Conservation (phyloP, 2,888 invertebrate species). For the Cyclophora albipunctata region DNA sequence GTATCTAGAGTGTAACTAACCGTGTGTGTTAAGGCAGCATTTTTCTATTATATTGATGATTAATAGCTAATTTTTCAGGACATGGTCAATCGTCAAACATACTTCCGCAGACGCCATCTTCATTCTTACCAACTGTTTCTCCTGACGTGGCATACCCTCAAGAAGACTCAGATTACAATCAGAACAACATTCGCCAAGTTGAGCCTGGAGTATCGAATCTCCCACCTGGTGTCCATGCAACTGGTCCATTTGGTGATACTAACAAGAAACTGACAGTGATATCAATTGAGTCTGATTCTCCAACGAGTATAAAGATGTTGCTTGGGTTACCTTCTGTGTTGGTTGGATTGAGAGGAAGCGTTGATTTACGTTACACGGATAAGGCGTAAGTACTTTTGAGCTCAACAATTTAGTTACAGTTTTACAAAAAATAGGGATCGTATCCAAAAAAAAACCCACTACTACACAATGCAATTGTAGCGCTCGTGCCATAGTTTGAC, state of each 20-base stretch:
- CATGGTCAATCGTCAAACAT: constrained; percentile 28
- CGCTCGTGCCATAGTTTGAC: too few relatives aligned
- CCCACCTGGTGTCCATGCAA: constrained; percentile 43
- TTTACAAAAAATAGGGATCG: too few relatives aligned
- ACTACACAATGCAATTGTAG: too few relatives aligned
- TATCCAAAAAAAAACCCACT: too few relatives aligned
- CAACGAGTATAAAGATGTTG: constrained; percentile 85
- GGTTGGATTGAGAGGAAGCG: constrained; percentile 90
- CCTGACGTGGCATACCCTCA: constrained; percentile 54
- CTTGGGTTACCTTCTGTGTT: constrained; percentile 88
- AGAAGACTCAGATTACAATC: constrained; percentile 53
- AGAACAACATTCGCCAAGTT: constrained; percentile 45
- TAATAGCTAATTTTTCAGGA: constrained; percentile 33
- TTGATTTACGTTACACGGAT: constrained; percentile 90
- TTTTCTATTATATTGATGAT: too few relatives aligned
- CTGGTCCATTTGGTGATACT: constrained; percentile 45
- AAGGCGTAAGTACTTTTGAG: constrained; percentile 74
- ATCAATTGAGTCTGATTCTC: constrained; percentile 83
- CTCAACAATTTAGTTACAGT: too few relatives aligned
- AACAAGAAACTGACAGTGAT: constrained; percentile 71
- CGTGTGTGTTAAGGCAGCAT: too few relatives aligned
- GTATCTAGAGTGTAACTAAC: background rate
- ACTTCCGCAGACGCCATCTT: constrained; percentile 28
- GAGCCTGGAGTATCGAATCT: constrained; percentile 34
- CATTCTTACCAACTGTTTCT: constrained; percentile 65